Evolutionary conservation across 1,140 invertebrate genomes (phyloP).

Genomic region (Drosophila repleta): DNA sequence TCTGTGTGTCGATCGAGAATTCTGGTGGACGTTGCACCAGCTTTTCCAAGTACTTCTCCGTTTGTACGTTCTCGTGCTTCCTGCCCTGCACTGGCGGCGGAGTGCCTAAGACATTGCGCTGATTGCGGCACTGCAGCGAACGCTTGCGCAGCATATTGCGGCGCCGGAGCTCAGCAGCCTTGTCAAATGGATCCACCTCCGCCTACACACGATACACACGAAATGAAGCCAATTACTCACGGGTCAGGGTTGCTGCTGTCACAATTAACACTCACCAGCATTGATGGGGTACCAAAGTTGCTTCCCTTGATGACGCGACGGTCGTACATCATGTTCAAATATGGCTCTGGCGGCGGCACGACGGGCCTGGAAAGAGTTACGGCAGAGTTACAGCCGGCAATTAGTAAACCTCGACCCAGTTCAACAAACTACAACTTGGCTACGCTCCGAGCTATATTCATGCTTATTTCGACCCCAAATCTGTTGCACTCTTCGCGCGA

Average conservation of each 20-base stretch:
- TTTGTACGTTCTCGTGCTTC: slow-evolving; percentile 93
- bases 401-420: slow-evolving; percentile 76
- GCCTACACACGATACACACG: slow-evolving; percentile 37
- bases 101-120: slow-evolving; percentile 86
- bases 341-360: slow-evolving; percentile 84
- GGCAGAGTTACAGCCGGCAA: slow-evolving; percentile 43
- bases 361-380: slow-evolving; percentile 59
- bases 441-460: not conserved
- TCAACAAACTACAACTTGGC: slow-evolving; percentile 41
- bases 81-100: slow-evolving; percentile 91
- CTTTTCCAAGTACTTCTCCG: slow-evolving; percentile 94
- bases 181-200: slow-evolving; percentile 78
- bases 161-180: slow-evolving; percentile 85
- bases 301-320: slow-evolving; percentile 92
- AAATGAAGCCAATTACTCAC: slow-evolving; percentile 43
- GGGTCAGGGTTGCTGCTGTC: slow-evolving; percentile 57
- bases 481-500: slow-evolving; percentile 71
- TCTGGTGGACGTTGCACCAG: slow-evolving; percentile 89
- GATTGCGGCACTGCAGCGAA: slow-evolving; percentile 83
- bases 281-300: slow-evolving; percentile 85
- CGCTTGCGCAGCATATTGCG: slow-evolving; percentile 85
- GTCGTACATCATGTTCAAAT: slow-evolving; percentile 94
- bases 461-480: slow-evolving; percentile 47
- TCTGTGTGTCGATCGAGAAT: slow-evolving; percentile 91
- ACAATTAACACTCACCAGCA: slow-evolving; percentile 57